Conservation (phyloP, 2,113 vertebrate species). For the Oncorhynchus kisutch region DNA sequence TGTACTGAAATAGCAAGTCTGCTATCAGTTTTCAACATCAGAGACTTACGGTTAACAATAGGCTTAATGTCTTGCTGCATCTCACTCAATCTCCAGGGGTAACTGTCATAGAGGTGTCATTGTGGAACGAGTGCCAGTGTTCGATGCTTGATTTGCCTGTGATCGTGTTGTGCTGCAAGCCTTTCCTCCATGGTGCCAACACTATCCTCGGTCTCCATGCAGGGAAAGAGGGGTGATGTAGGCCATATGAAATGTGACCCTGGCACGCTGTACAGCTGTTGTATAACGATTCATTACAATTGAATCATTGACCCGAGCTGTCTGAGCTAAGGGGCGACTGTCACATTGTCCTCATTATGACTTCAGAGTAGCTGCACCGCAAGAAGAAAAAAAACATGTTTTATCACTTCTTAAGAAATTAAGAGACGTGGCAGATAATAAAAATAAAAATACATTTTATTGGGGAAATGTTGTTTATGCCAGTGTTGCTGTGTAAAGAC, state of each 20-base stretch:
- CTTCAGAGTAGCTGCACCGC: constrained; percentile 10
- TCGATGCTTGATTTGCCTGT: too few species aligned
- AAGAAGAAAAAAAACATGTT: constrained; percentile 11
- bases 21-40: too few species aligned
- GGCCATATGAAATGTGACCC: constrained; percentile 40
- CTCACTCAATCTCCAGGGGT: too few species aligned
- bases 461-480: background rate
- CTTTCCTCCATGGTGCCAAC: background rate
- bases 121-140: too few species aligned
- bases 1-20: constrained; percentile 16
- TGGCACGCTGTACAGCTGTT: constrained; percentile 17
- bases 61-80: background rate
- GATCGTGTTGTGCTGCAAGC: background rate
- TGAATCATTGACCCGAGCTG: constrained; percentile 15
- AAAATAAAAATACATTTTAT: background rate
- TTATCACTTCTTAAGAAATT: background rate
- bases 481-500: too few species aligned
- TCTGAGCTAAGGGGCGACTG: constrained; percentile 26
- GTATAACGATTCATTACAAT: constrained; percentile 32
- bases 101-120: too few species aligned
- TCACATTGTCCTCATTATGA: constrained; percentile 57
- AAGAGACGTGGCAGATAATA: constrained; percentile 13
- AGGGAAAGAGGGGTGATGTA: constrained; percentile 17
- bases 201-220: constrained; percentile 14
- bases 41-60: background rate